Base-by-base conservation (phyloP, 2,113 vertebrate genomes). In the Aepyceros melampus region DNA sequence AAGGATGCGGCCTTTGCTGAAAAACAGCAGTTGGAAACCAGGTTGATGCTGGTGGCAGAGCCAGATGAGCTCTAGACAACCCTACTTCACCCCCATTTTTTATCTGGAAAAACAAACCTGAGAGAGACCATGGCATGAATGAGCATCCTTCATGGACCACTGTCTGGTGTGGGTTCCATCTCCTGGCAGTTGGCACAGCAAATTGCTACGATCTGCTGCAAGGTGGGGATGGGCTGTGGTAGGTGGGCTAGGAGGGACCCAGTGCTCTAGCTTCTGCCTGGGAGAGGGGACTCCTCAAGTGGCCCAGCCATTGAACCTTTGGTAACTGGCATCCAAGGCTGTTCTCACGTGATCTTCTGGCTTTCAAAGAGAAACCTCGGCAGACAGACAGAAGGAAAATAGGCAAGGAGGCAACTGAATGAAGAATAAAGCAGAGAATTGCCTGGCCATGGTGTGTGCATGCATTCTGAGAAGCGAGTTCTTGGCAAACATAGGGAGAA, bases 281-380 rank as follows among this genome's bases (percentile, higher is more conserved):
- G 16, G 58, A 79, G 27, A 7, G 7, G 25, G 19, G 55, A 31
- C 1, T 1, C 31, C n/a, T 58, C 82, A 49, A 67, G 47, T 23
- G 76, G 29, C 27, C 6, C 8, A n/a, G 88, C n/a, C 45, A 40
- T 7, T 0, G 27, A 81, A 17, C 2, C 56, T 43, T 55, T 74
- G 55, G 51, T 33, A 67, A 31, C 79, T 43, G n/a, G 51, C 51
- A 33, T 29, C 87, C n/a, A 55, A 60, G 47, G 2, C 29, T 95
- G 29, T 89, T 19, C 29, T 51, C 27, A 56, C 40, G 25, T 40
- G 15, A 51, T 53, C 31, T 13, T 76, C 64, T 62, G 36, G 33
- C 27, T 92, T 94, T 95, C 91, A 88, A 58, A 53, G 49, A 45
- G 62, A 60, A 89, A 40, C 53, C 9, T 89, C 9, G 67, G 84